Conservation (phyloP, 30 jellyfish, hydroid and myxozoan species). For the Hydractinia echinata region DNA sequence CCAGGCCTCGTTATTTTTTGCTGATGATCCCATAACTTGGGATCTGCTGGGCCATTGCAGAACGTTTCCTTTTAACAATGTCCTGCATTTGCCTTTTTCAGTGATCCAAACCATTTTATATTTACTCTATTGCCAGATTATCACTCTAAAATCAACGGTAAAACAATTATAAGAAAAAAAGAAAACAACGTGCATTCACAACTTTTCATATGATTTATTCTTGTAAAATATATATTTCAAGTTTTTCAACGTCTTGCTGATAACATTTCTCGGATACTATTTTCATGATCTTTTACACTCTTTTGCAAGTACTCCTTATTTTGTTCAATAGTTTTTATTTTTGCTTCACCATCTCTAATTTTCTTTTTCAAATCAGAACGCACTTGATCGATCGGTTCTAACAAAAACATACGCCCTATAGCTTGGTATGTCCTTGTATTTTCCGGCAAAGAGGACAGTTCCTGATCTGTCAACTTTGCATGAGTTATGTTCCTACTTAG, state of each 20-base stretch:
- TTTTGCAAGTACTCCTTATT: slow-evolving; percentile 74
- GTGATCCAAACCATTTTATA: too few species aligned
- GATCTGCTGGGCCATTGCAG: too few species aligned
- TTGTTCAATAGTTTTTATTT: slow-evolving; percentile 83
- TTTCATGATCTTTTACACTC: slow-evolving; percentile 95
- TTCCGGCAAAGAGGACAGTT: slow-evolving; percentile 52
- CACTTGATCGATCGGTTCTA: slow-evolving; percentile 58
- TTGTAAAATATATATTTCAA: too few species aligned
- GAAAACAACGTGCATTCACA: too few species aligned
- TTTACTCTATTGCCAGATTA: too few species aligned
- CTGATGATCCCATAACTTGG: too few species aligned
- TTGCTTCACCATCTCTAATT: slow-evolving; percentile 66
- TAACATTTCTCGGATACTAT: slow-evolving; percentile 96
- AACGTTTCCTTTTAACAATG: too few species aligned
- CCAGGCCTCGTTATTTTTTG: too few species aligned
- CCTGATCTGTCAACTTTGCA: slow-evolving; percentile 83
- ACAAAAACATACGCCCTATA: slow-evolving; percentile 89
- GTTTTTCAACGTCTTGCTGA: slow-evolving; percentile 16
- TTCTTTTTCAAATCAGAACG: slow-evolving; percentile 39
- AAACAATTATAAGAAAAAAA: too few species aligned
- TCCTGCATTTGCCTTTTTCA: too few species aligned
- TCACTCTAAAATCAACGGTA: too few species aligned
- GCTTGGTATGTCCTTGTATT: slow-evolving; percentile 69
- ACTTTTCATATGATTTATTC: too few species aligned
- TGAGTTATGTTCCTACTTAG: slow-evolving; percentile 71